Evolutionary conservation across 2,888 invertebrate genomes (phyloP).

Genomic region (Anthrax anthrax): DNA sequence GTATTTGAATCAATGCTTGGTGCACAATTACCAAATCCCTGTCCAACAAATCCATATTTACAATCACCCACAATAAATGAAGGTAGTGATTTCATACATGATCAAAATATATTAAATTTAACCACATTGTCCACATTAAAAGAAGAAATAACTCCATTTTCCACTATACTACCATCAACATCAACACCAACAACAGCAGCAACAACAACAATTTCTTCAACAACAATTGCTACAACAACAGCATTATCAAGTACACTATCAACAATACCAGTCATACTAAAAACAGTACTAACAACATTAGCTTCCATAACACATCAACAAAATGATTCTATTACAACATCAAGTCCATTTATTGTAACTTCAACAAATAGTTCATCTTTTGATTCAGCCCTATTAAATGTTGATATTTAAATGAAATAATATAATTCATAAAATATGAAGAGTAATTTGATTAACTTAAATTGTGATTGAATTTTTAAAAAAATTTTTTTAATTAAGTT

Average conservation of each 20-base stretch:
- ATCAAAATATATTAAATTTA: slow-evolving; percentile 14
- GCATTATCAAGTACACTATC: slow-evolving; percentile 2
- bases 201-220: neutral
- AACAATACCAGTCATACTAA: slow-evolving; percentile 1
- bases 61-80: slow-evolving; percentile 16
- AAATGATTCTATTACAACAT: neutral
- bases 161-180: neutral
- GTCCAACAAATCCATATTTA: slow-evolving; percentile 30
- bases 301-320: neutral
- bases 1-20: slow-evolving; percentile 53
- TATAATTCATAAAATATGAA: too few relatives aligned
- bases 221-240: slow-evolving; percentile 2
- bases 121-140: slow-evolving; percentile 14
- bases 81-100: neutral
- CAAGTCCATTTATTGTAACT: neutral
- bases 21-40: slow-evolving; percentile 36
- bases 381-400: too few relatives aligned
- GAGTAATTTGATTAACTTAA: too few relatives aligned
- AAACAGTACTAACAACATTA: slow-evolving; percentile 7
- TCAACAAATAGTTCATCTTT: too few relatives aligned
- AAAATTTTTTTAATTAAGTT: too few relatives aligned
- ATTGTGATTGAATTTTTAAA: too few relatives aligned
- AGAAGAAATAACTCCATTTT: neutral
- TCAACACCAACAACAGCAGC: neutral
- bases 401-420: too few relatives aligned